Conservation (phyloP, 2,113 vertebrate species). For the Phycodurus eques region DNA sequence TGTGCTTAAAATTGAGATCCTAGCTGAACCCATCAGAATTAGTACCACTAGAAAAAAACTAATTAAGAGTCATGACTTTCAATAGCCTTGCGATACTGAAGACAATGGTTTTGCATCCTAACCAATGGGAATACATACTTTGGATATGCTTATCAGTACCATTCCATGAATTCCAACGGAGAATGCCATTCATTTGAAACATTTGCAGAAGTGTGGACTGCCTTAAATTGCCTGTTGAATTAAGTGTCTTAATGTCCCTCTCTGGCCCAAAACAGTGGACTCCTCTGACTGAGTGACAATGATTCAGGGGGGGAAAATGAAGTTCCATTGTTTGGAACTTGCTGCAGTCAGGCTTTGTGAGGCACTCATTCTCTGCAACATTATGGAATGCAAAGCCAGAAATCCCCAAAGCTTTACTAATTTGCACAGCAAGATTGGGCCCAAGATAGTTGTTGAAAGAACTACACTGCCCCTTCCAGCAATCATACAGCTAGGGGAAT, state of each 20-base stretch:
- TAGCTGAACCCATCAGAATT: too few relatives aligned
- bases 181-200: background rate
- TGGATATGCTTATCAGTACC: background rate
- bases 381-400: slow-evolving; percentile 78
- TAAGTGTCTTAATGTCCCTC: slow-evolving; percentile 10
- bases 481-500: slow-evolving; percentile 9
- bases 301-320: slow-evolving; percentile 50
- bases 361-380: slow-evolving; percentile 65
- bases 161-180: background rate
- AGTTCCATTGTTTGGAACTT: slow-evolving; percentile 74
- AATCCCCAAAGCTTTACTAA: slow-evolving; percentile 75
- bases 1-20: too few relatives aligned
- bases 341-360: slow-evolving; percentile 75
- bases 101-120: background rate
- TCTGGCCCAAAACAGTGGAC: slow-evolving; percentile 5
- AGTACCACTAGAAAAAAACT: too few relatives aligned
- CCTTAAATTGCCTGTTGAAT: background rate
- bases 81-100: too few relatives aligned
- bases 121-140: background rate
- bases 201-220: background rate
- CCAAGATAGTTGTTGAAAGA: slow-evolving; percentile 60
- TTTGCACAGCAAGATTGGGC: slow-evolving; percentile 60
- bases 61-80: too few relatives aligned
- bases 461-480: slow-evolving; percentile 40
- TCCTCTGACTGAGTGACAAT: slow-evolving; percentile 45